Base-by-base conservation (phyloP, 2,888 invertebrate genomes). In the Penaeus monodon region DNA sequence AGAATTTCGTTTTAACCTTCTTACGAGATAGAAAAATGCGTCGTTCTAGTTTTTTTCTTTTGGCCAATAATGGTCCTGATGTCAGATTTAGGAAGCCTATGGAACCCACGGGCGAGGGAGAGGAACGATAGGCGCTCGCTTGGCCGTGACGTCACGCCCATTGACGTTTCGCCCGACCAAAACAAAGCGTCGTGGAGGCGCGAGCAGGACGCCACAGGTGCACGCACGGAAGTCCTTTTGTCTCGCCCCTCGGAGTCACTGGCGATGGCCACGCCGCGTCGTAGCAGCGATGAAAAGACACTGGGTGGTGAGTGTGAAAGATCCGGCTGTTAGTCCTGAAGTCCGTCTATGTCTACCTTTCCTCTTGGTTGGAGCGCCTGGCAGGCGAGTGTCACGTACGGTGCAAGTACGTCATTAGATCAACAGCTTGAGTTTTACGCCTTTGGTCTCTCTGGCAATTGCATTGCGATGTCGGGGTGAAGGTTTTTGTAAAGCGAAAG, bases 161-260 rank as follows among this genome's bases (percentile, higher is more conserved):
- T 68, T 84, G 84, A 84, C 84, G 79, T 84, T 79, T 57, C 49
- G 49, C 57, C 49, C 57, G 17, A 84, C 44, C 84, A 79, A 79
- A 79, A 84, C 84, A 84, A 79, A 79, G 79, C 68, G 29, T 82
- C 70, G 73, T 49, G 84, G 78, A 73, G 27, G 10, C 57, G 57
- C 57, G 17, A 57, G 17, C 33, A 44, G 7, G n/a, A 17, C n/a
- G 38, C 38, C 38, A 66, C 17, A 33, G 2, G 24, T 27, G 24
- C 57, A 57, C 57, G 44, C 20, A 27, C 12, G 38, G 12, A 4
- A 68, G 44, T 12, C 66, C 14, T 63, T 63, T 64, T 63, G 24
- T 63, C 24, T n/a, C 64, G 8, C 38, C 24, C 20, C 17, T 17
- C 33, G 29, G 44, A 57, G 24, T 22, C 24, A 57, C 66, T 78